Conservation (phyloP, 2,113 vertebrate genomes). For the Eptatretus burgeri region DNA sequence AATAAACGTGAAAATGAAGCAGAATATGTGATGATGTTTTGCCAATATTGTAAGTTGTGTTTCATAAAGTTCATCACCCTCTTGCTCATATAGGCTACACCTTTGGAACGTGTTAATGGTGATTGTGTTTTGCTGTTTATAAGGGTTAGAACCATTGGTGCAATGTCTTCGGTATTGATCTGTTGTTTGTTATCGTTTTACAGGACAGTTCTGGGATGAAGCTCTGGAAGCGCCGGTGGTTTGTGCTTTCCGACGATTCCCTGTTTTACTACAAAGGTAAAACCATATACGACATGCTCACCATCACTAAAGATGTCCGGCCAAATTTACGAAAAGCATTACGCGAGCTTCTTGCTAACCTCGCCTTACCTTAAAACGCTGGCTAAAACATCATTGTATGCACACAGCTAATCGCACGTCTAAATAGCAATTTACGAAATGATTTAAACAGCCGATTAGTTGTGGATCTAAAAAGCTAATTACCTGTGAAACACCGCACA, state of each 20-base stretch:
- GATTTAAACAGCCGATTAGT: no score
- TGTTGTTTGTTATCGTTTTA: slow-evolving; percentile 1
- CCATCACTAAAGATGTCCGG: no score
- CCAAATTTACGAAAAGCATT: no score
- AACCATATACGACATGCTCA: background rate
- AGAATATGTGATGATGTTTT: background rate
- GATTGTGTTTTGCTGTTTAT: background rate
- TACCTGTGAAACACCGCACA: no score
- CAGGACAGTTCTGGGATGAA: slow-evolving; percentile 53
- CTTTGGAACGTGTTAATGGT: background rate
- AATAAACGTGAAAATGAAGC: background rate
- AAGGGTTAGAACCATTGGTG: background rate
- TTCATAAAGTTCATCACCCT: background rate
- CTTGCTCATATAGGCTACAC: background rate
- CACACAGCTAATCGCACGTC: no score
- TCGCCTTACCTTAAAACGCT: no score
- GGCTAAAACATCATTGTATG: no score
- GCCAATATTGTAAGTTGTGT: background rate
- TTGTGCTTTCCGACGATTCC: slow-evolving; percentile 51
- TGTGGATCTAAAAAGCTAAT: no score
- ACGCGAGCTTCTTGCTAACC: no score
- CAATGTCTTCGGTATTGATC: no score
- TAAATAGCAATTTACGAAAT: no score
- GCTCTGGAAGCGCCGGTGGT: slow-evolving; percentile 65
- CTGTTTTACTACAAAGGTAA: slow-evolving; percentile 42